These are phyloP conservation scores for Myiopsitta monachus DNA, from an alignment of 2,113 vertebrate genomes.

Conservation along the genomic window DNA sequence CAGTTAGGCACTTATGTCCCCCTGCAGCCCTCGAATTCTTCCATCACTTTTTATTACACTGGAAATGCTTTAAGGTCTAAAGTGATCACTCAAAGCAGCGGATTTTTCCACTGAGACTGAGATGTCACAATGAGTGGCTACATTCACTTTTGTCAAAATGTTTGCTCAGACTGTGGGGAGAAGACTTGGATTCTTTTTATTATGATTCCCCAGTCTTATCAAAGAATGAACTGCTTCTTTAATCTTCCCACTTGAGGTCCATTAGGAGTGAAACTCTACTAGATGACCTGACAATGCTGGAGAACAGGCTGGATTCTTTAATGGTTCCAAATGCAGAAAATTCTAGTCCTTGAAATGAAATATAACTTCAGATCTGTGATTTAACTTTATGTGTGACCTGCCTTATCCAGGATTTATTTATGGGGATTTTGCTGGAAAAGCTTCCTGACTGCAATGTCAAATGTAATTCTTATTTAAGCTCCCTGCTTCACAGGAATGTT, in stretches of 20 bases:
- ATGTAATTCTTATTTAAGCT: constrained; percentile 9
- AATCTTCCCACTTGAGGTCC: neutral
- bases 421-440: constrained; percentile 17
- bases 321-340: neutral
- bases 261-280: neutral
- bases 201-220: constrained; percentile 1
- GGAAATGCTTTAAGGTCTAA: constrained; percentile 35
- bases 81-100: constrained; percentile 24
- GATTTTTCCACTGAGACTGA: constrained; percentile 54
- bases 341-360: neutral
- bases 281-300: neutral
- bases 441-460: constrained; percentile 23
- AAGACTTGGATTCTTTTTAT: neutral
- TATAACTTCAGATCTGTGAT: neutral
- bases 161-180: neutral
- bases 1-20: neutral
- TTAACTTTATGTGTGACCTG: neutral
- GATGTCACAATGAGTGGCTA: neutral
- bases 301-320: neutral
- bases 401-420: constrained; percentile 1
- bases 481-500: neutral
- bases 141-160: neutral
- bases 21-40: constrained; percentile 49
- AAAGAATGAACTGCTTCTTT: constrained; percentile 5
- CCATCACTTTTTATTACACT: constrained; percentile 62